Evolutionary conservation across 1,140 invertebrate genomes (phyloP).

Genomic region (Drosophila nebulosa): DNA sequence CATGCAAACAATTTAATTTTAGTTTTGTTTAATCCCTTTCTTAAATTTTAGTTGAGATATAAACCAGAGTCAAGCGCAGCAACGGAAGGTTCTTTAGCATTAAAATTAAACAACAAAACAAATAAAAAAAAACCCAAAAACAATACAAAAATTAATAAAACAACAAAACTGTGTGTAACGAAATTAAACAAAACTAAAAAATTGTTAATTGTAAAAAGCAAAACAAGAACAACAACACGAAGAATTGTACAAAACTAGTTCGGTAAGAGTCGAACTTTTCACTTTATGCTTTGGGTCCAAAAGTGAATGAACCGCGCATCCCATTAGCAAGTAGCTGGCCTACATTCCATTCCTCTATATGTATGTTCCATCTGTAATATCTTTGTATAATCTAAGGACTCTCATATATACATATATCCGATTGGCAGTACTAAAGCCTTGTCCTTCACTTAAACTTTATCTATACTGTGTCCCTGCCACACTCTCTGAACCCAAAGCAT

Average conservation of each 20-base stretch:
- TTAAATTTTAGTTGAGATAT: slow-evolving; percentile 9
- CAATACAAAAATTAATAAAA: slow-evolving; percentile 6
- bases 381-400: background rate
- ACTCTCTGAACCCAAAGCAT: background rate
- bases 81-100: slow-evolving; percentile 30
- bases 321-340: slow-evolving; percentile 18
- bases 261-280: slow-evolving; percentile 13
- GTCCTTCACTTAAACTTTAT: background rate
- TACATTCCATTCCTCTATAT: slow-evolving; percentile 11
- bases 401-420: background rate
- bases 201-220: slow-evolving; percentile 33
- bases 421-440: background rate
- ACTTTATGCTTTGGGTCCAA: slow-evolving; percentile 1
- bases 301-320: background rate
- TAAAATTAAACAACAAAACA: slow-evolving; percentile 3
- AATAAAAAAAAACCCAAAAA: slow-evolving; percentile 9
- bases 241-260: slow-evolving; percentile 34
- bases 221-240: background rate
- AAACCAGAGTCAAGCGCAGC: slow-evolving; percentile 22
- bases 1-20: background rate
- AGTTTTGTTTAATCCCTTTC: background rate
- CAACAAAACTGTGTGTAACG: background rate
- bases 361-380: background rate
- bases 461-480: background rate
- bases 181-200: slow-evolving; percentile 3